These are phyloP conservation scores for Lepidurus packardi DNA, from an alignment of 1,140 invertebrate species.

Conservation along the genomic window DNA sequence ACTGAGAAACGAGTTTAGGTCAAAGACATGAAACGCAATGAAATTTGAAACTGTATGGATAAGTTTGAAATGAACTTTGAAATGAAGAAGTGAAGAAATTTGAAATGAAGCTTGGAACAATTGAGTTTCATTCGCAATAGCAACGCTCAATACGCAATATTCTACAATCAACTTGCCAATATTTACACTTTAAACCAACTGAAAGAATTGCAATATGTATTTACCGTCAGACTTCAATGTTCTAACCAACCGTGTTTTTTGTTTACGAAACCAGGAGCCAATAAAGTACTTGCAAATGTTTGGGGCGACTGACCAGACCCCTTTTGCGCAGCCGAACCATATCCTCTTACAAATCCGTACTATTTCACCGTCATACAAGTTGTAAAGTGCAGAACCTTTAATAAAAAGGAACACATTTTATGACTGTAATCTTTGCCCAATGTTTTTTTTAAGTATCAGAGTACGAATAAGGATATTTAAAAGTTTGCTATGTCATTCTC, in stretches of 20 bases:
- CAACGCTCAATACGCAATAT: neutral
- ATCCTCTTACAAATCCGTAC: neutral
- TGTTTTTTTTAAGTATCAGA: neutral
- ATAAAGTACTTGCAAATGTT: neutral
- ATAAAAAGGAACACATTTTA: neutral
- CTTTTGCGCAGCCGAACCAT: constrained; percentile 8
- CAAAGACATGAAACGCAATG: neutral
- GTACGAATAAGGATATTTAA: too few species aligned
- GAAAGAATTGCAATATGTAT: neutral
- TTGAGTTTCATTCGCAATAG: too few species aligned
- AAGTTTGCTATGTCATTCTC: too few species aligned
- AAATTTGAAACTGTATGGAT: neutral
- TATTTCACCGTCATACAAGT: neutral
- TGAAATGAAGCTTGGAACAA: too few species aligned
- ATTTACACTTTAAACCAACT: neutral
- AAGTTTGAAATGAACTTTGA: too few species aligned
- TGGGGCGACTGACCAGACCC: neutral
- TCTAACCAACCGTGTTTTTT: neutral
- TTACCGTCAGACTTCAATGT: neutral
- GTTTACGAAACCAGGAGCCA: neutral
- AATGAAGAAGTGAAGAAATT: too few species aligned
- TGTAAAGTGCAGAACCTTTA: neutral
- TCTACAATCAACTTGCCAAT: neutral
- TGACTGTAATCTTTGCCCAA: neutral
- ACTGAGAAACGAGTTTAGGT: neutral